A percentile compares a stretch with the other conserved stretches of the same genome.
These are phyloP conservation scores for Melinopterus prodromus DNA, from an alignment of 2,888 invertebrate genomes.

Conservation along the genomic window DNA sequence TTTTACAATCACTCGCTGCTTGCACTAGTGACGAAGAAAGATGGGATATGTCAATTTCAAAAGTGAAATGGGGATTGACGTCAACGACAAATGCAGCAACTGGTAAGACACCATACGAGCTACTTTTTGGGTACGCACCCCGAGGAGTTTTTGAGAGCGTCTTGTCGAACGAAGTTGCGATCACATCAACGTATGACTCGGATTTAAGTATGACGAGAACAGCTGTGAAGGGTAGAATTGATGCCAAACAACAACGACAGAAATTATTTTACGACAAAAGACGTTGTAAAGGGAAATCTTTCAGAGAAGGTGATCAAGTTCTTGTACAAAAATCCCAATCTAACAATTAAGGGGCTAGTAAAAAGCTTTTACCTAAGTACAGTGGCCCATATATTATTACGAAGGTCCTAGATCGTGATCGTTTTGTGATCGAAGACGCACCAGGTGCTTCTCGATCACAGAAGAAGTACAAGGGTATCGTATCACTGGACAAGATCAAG, in stretches of 20 bases:
- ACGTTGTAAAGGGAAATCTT: too few relatives aligned
- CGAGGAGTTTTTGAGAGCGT: too few relatives aligned
- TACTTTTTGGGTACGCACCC: too few relatives aligned
- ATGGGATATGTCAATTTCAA: constrained; percentile 17
- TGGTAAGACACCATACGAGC: neutral
- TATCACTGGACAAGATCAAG: constrained; percentile 24
- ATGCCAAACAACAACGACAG: too few relatives aligned
- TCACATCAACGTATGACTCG: too few relatives aligned
- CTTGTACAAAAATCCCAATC: too few relatives aligned
- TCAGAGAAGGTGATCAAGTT: too few relatives aligned
- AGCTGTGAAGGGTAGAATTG: too few relatives aligned
- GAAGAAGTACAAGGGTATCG: constrained; percentile 29
- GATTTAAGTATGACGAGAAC: too few relatives aligned
- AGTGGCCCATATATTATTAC: constrained; percentile 23
- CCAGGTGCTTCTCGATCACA: constrained; percentile 5
- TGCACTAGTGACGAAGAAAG: constrained; percentile 20
- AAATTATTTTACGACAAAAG: too few relatives aligned
- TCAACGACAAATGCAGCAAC: constrained; percentile 26
- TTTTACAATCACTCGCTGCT: constrained; percentile 18
- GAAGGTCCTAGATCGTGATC: constrained; percentile 20
- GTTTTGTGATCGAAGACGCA: constrained; percentile 20
- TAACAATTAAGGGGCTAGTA: too few relatives aligned
- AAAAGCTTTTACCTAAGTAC: constrained; percentile 28
- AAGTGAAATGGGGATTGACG: constrained; percentile 29
- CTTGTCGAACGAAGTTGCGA: too few relatives aligned